Percentiles rank a stretch among this genome's conserved stretches.
Evolutionary conservation across 2,888 invertebrate species (phyloP).

Genomic region (Ennomos fuscantarius): DNA sequence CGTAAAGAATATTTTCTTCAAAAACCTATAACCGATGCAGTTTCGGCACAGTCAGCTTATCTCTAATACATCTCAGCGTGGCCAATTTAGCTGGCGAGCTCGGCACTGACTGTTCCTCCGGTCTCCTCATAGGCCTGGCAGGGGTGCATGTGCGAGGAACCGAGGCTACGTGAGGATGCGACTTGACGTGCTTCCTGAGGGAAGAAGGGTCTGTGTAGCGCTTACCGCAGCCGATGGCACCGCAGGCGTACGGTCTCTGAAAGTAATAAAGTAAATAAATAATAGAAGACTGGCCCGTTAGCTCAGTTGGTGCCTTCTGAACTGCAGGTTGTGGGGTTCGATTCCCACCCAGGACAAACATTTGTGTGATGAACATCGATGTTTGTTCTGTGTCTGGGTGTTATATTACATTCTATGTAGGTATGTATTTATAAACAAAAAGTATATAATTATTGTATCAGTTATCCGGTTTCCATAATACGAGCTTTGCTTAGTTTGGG

Average conservation of each 20-base stretch:
- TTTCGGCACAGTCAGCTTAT: conserved; percentile 73
- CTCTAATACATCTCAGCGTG: conserved; percentile 73
- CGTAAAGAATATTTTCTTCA: too few species aligned
- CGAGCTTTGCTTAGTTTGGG: too few species aligned
- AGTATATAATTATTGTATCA: too few species aligned
- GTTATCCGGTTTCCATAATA: too few species aligned
- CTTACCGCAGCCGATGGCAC: conserved; percentile 93
- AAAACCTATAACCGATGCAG: conserved; percentile 60
- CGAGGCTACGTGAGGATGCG: conserved; percentile 85
- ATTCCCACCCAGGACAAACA: too few species aligned
- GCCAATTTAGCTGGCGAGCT: conserved; percentile 77
- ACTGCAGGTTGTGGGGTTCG: too few species aligned
- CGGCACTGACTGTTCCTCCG: conserved; percentile 68
- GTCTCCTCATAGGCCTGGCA: conserved; percentile 59
- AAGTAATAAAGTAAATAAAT: conserved; percentile 20
- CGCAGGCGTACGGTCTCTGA: conserved; percentile 97
- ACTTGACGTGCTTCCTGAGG: conserved; percentile 96
- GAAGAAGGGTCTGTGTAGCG: conserved; percentile 98
- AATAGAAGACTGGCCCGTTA: too few species aligned
- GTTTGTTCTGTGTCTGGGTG: too few species aligned
- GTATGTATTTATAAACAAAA: too few species aligned
- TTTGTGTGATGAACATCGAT: too few species aligned
- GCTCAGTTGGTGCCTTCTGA: too few species aligned
- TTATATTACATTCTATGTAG: too few species aligned
- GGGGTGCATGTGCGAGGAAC: conserved; percentile 74